These are phyloP conservation scores for Solea solea DNA, from an alignment of 2,113 vertebrate genomes.

Conservation along the genomic window DNA sequence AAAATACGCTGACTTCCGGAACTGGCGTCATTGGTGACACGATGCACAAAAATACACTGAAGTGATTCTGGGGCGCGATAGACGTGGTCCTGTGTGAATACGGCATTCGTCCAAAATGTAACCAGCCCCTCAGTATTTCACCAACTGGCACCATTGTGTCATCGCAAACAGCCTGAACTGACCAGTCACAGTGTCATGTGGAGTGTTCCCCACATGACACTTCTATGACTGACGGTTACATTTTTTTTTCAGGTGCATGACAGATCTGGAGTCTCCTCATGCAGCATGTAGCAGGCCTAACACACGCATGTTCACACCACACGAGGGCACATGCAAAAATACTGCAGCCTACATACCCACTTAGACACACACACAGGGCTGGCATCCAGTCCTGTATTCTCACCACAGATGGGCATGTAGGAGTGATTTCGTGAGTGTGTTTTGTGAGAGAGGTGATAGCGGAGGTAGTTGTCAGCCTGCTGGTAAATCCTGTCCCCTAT, in stretches of 20 bases:
- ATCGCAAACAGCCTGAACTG: background rate
- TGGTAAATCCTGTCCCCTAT: slow-evolving; percentile 60
- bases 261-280: background rate
- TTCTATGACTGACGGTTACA: background rate
- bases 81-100: no score
- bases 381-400: slow-evolving; percentile 47
- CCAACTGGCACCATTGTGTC: background rate
- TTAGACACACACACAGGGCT: slow-evolving; percentile 16
- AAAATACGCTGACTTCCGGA: no score
- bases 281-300: background rate
- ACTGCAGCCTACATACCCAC: slow-evolving; percentile 4
- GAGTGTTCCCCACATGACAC: background rate
- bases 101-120: background rate
- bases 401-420: slow-evolving; percentile 64
- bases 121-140: background rate
- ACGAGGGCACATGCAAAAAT: slow-evolving; percentile 11
- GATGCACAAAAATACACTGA: no score
- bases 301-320: slow-evolving; percentile 7
- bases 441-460: slow-evolving; percentile 31
- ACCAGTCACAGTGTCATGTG: background rate
- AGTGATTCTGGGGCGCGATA: no score
- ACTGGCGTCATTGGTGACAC: no score
- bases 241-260: background rate
- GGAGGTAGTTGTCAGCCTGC: slow-evolving; percentile 57
- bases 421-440: slow-evolving; percentile 37